Evolutionary conservation across 1,140 invertebrate genomes (phyloP).

Genomic region (Pogonomyrmex barbatus): DNA sequence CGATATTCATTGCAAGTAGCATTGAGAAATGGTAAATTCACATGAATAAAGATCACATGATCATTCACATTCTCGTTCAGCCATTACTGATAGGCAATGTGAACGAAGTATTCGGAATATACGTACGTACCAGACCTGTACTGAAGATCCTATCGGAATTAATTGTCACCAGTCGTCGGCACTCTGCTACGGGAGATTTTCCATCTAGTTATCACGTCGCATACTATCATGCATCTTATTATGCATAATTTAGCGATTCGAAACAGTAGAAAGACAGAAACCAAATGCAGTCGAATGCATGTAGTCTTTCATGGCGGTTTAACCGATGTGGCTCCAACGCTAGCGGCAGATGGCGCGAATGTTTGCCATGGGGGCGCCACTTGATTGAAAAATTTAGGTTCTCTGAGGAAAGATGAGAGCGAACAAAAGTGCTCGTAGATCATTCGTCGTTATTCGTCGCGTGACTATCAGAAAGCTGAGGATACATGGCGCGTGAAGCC

Average conservation of each 20-base stretch:
- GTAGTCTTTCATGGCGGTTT: too few species aligned
- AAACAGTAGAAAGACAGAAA: conserved; percentile 32
- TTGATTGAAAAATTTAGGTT: conserved; percentile 2
- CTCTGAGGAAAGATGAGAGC: neutral
- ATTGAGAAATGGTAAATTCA: neutral
- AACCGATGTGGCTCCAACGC: neutral
- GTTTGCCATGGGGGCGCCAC: conserved; percentile 19
- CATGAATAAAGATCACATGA: neutral
- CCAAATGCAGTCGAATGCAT: neutral
- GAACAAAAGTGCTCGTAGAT: neutral
- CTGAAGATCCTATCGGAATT: neutral
- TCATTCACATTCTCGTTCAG: too few species aligned
- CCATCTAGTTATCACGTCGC: neutral
- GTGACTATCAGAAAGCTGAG: neutral
- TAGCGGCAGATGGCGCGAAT: neutral
- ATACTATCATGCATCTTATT: conserved; percentile 17
- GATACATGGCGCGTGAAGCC: neutral
- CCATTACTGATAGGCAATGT: neutral
- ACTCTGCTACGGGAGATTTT: neutral
- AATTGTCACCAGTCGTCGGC: neutral
- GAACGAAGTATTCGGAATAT: neutral
- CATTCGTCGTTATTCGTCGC: neutral
- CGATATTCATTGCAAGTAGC: neutral
- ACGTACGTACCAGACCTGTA: conserved; percentile 7
- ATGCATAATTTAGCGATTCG: neutral